A percentile compares a stretch with the other conserved stretches of the same genome.
Evolutionary conservation across 2,113 vertebrate species (phyloP).

Genomic region (Prunella himalayana): DNA sequence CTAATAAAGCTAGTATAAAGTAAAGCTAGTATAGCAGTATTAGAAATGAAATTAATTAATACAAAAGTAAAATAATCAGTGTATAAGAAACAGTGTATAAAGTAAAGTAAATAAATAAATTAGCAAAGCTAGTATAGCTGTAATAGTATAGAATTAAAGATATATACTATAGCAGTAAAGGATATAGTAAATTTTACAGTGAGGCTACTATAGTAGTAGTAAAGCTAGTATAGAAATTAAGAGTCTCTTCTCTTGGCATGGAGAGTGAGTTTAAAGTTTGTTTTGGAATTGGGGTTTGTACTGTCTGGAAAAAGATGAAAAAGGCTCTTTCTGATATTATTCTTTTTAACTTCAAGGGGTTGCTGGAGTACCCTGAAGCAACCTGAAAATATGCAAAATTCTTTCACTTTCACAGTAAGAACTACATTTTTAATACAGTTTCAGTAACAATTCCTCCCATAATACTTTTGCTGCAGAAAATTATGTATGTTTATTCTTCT

Average conservation of each 20-base stretch:
- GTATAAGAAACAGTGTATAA: not conserved
- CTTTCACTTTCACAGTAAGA: not conserved
- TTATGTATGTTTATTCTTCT: not conserved
- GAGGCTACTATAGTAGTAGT: not conserved
- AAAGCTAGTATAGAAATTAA: not conserved
- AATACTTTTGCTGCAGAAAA: not conserved
- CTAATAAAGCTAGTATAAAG: not conserved
- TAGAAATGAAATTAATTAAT: not conserved
- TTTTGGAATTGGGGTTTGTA: not conserved
- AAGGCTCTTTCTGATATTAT: not conserved
- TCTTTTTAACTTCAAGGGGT: slow-evolving; percentile 27
- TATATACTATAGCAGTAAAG: not conserved
- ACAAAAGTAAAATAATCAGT: not conserved
- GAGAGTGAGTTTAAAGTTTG: not conserved
- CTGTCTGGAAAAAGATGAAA: slow-evolving; percentile 11
- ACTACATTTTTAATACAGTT: not conserved
- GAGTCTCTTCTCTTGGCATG: not conserved
- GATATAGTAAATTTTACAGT: not conserved
- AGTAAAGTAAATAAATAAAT: not conserved
- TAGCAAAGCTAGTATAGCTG: not conserved
- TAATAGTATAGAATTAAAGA: not conserved
- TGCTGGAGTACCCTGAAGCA: slow-evolving; percentile 8
- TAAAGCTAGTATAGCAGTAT: not conserved
- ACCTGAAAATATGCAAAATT: slow-evolving; percentile 16
- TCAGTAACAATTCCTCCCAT: not conserved